These are phyloP conservation scores for Onchidella celtica DNA, from an alignment of 2,888 invertebrate genomes.

Conservation along the genomic window DNA sequence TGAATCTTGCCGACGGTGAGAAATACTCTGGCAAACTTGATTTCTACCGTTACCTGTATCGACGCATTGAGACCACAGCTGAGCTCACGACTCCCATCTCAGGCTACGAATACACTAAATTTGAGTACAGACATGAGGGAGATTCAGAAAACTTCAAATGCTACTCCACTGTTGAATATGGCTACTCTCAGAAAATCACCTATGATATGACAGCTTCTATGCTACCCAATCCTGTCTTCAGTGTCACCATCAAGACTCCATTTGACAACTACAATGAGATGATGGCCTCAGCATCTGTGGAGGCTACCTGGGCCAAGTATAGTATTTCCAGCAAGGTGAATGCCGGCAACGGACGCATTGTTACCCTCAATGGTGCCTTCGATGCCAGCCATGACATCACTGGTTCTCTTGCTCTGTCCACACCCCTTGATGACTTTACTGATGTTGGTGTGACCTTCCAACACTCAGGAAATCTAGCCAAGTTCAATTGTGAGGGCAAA, in stretches of 20 bases:
- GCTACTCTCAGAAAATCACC: slow-evolving; percentile 21
- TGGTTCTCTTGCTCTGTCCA: neutral
- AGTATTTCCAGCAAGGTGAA: neutral
- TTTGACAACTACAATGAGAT: slow-evolving; percentile 48
- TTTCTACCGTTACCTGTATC: slow-evolving; percentile 39
- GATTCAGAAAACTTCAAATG: slow-evolving; percentile 42
- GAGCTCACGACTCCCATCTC: slow-evolving; percentile 47
- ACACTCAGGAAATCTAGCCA: slow-evolving; percentile 3
- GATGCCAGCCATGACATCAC: slow-evolving; percentile 2
- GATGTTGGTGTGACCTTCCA: slow-evolving; percentile 37
- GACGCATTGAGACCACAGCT: slow-evolving; percentile 41
- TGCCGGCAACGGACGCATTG: slow-evolving; percentile 9
- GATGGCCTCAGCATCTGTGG: slow-evolving; percentile 27
- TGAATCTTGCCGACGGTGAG: slow-evolving; percentile 40
- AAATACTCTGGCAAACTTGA: slow-evolving; percentile 41
- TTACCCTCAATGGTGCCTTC: slow-evolving; percentile 16
- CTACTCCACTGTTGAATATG: slow-evolving; percentile 35
- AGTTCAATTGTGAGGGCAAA: slow-evolving; percentile 30
- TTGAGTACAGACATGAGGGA: slow-evolving; percentile 50
- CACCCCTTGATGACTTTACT: slow-evolving; percentile 31
- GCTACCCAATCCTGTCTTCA: slow-evolving; percentile 46
- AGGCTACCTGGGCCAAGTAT: neutral
- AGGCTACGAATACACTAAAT: slow-evolving; percentile 40
- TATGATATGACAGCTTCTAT: slow-evolving; percentile 17
- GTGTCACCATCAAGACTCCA: slow-evolving; percentile 57